Evolutionary conservation across 2,113 vertebrate species (phyloP), one percentile per base, ranked within the genome.

Genomic region (Lutjanus erythropterus): DNA sequence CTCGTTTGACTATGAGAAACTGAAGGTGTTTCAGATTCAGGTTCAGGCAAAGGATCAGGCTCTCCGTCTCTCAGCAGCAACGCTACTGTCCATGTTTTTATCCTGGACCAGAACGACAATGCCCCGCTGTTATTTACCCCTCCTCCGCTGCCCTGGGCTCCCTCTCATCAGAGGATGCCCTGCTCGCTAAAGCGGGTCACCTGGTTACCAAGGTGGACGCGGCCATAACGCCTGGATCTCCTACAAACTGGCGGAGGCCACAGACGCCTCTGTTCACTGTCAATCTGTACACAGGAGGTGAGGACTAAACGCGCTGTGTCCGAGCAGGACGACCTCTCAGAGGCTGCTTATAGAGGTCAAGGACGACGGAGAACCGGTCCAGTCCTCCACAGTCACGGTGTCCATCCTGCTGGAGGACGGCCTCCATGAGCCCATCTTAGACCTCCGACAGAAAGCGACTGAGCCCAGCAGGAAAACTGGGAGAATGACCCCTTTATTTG

Each of bases 61-160:
- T 89, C 83, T 23, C 97, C 96, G 2, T 66, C 87, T 0, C 91
- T 94, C 93, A 44, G 91, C 96, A 92, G 91, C 60, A 97, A 97
- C 9, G 90, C 95, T 52, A 95, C 95, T 4, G 94, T 98, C 66
- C 95, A 96, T 2, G 93, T 98, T 49, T 97, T 97, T 11, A 91
- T 98, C 37, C 78, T 96, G 71, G 97, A 98, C 61, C 88, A 94
- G 80, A 98, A 98, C 0, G 97, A 98, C 92, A 97, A 98, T 68
- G 84, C 92, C 3, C 97, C 97, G 12, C 81, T 68, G 44, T 98
- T 64, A 93, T 97, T 21, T 94, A 97, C 62, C 96, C 97, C 0
- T 83, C 94, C 69, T 88, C 91, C 72, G 87, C 89, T 69, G 87
- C 86, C 47, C 88, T 85, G 83, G 94, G 92, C 35, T 33, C 76